Evolutionary conservation across 2,113 vertebrate species (phyloP).

Genomic region (Bucco capensis): DNA sequence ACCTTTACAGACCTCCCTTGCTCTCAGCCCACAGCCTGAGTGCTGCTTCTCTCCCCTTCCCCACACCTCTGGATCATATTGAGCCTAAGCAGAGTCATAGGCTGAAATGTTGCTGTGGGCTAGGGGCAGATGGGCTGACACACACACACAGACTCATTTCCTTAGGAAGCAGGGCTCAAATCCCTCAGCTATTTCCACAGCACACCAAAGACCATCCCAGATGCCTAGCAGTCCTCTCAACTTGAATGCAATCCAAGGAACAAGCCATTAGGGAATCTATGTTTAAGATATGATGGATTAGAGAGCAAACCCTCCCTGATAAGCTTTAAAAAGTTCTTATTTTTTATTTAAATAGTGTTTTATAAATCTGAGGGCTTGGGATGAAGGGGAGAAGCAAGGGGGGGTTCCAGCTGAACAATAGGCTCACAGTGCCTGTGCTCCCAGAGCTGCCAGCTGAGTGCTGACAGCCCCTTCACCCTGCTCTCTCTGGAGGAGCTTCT

Average conservation of each 20-base stretch:
- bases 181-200: slow-evolving; percentile 27
- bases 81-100: not conserved
- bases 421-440: slow-evolving; percentile 6
- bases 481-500: not conserved
- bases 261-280: slow-evolving; percentile 25
- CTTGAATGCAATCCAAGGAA: not conserved
- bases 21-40: not conserved
- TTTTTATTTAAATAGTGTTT: not conserved
- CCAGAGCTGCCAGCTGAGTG: not conserved
- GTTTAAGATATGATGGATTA: not conserved
- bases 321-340: not conserved
- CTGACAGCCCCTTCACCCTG: slow-evolving; percentile 45
- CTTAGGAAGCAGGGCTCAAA: not conserved
- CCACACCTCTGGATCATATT: not conserved
- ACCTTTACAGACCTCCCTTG: not conserved
- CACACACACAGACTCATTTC: not conserved
- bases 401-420: not conserved
- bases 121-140: not conserved
- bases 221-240: not conserved
- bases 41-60: not conserved
- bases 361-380: not conserved
- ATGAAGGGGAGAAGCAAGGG: not conserved
- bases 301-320: slow-evolving; percentile 3
- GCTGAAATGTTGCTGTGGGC: not conserved
- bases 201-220: not conserved